These are phyloP conservation scores for Drosophila gaucha DNA, from an alignment of 2,888 invertebrate genomes.

Conservation along the genomic window DNA sequence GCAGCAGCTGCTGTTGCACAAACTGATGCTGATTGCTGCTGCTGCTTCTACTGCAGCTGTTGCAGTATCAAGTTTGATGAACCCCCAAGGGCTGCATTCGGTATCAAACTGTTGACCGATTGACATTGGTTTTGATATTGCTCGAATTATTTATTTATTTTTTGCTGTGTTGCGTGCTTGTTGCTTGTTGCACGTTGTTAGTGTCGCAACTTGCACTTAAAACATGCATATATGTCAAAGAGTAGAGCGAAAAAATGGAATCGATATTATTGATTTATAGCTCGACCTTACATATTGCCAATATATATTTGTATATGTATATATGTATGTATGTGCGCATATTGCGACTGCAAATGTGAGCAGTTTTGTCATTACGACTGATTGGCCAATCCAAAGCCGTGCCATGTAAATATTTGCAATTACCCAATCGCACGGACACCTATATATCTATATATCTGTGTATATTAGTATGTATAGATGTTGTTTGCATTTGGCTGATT, in stretches of 20 bases:
- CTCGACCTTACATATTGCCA: slow-evolving; percentile 30
- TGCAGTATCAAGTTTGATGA: slow-evolving; percentile 33
- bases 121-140: slow-evolving; percentile 50
- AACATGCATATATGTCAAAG: slow-evolving; percentile 9
- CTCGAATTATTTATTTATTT: slow-evolving; percentile 20
- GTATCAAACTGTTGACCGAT: slow-evolving; percentile 32
- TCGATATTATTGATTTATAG: slow-evolving; percentile 72
- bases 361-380: slow-evolving; percentile 62
- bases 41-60: slow-evolving; percentile 6
- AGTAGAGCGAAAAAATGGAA: slow-evolving; percentile 31
- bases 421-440: slow-evolving; percentile 11
- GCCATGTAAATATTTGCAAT: slow-evolving; percentile 48
- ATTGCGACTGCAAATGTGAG: slow-evolving; percentile 45
- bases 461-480: neutral
- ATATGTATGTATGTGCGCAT: slow-evolving; percentile 4
- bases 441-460: neutral
- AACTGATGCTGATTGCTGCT: slow-evolving; percentile 2
- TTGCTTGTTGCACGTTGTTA: slow-evolving; percentile 33
- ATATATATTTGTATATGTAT: slow-evolving; percentile 1
- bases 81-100: slow-evolving; percentile 5
- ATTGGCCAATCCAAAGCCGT: slow-evolving; percentile 55
- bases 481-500: neutral
- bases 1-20: slow-evolving; percentile 7
- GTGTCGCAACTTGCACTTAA: slow-evolving; percentile 12
- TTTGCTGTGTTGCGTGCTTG: slow-evolving; percentile 8